A percentile compares a stretch with the other conserved stretches of the same genome.
Evolutionary conservation across 2,113 vertebrate genomes (phyloP).

Genomic region (Uropsilus gracilis): DNA sequence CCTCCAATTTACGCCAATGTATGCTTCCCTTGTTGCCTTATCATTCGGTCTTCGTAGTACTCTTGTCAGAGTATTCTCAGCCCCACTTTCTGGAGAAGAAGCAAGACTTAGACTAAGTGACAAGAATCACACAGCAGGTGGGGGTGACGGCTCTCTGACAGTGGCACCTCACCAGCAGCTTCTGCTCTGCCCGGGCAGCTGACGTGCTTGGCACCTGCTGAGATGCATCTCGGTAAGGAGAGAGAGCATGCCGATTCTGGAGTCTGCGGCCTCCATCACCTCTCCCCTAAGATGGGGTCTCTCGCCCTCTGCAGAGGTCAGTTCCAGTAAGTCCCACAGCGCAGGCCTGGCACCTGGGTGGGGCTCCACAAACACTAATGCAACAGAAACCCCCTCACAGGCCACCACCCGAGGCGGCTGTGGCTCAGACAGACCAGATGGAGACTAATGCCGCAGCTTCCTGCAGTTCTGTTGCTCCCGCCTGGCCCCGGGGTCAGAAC

Average conservation of each 20-base stretch:
- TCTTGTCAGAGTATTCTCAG: neutral
- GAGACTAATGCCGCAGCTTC: too few species aligned
- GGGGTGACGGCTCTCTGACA: neutral
- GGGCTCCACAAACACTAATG: neutral
- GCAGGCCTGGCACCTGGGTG: neutral
- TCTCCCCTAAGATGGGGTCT: neutral
- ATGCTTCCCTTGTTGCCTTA: too few species aligned
- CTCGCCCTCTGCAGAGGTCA: neutral
- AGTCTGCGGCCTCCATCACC: neutral
- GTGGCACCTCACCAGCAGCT: neutral
- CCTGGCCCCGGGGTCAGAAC: neutral
- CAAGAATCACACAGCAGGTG: neutral
- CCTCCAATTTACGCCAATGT: too few species aligned
- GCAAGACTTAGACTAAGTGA: neutral
- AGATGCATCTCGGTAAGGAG: accelerated
- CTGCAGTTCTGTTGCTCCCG: neutral
- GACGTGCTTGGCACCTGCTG: neutral
- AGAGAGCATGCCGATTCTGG: neutral
- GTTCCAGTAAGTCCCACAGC: neutral
- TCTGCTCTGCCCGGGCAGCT: neutral
- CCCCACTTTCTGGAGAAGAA: neutral
- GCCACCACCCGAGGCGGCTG: neutral
- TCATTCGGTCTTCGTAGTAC: neutral
- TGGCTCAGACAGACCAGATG: neutral
- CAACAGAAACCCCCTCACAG: neutral